Base-by-base conservation (phyloP, 2,797 vertebrate genomes). In the Amphiprion clarkii region DNA sequence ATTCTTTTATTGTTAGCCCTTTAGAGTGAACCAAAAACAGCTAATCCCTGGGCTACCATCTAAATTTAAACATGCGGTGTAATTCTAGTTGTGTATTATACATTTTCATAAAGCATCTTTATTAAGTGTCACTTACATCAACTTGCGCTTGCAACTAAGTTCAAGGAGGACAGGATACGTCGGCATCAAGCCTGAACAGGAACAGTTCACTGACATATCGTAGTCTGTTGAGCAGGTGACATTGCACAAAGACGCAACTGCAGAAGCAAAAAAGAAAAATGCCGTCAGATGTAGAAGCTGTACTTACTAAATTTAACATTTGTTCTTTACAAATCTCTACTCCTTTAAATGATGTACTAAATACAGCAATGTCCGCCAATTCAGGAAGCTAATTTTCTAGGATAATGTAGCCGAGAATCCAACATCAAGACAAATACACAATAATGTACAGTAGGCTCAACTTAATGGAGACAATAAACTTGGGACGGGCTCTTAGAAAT, bases 181-280 rank as follows among this genome's bases (percentile, higher is more conserved):
- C 11, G 82, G 79, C 33, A 33, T 17, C 0, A 56, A 39, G 23
- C 17, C 78, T 4, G 85, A 74, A 36, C 87, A 94, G 21, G 94
- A 93, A 42, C 95, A 95, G 71, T 95, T 94, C 51, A 95, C 39
- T 0, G 16, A 69, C 0, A 1, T 1, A 0, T 2, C 1, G 44
- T 87, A 95, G 86, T 95, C 92, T 1, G 93, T 95, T 0, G 81
- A 90, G 86, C 95, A 95, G 79, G 39, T 88, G 67, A 94, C 83
- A 1, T 72, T 58, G 85, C 92, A 94, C 0, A n/a, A 17, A 39
- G 82, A 74, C 3, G 83, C 51, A 42, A 74, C 91, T 52, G 51
- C 23, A 25, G 51, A 11, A 25, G 21, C 23, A 52, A 52, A 25
- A 13, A 6, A 51, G 27, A 36, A 80, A 60, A 53, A 6, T 19